Base-by-base conservation (phyloP, 2,888 invertebrate genomes). In the Panzeria rudis region DNA sequence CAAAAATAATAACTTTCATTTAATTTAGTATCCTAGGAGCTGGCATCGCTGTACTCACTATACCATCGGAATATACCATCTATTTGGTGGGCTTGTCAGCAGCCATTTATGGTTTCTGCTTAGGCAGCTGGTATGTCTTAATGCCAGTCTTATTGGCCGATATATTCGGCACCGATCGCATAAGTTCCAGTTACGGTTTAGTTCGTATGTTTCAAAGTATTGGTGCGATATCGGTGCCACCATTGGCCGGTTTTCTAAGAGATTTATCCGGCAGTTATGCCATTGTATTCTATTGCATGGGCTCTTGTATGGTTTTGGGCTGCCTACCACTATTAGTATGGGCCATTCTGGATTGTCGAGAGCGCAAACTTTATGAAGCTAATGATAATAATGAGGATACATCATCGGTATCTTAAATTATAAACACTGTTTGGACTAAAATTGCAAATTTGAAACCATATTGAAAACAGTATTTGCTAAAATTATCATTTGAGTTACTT, bases 131-230 rank as follows among this genome's bases (percentile, higher is more conserved):
- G 96, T 96, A 96, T 91, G 94, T 96, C 3, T 90, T 96, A 75
- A 95, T 96, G 80, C 96, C 96, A 0, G 95, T 96, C 1, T 92
- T 96, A 17, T 93, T 96, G 52, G 96, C 96, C 0, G 95, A 96
- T 89, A 94, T 96, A 17, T 96, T 96, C 89, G 96, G 96, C 2
- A 95, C 95, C 0, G 95, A 95, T 56, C 94, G 95, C 77, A 95
- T 96, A 87, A 95, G 96, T 15, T 95, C 96, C 5, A 95, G 95
- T 7, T 96, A 96, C 89, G 96, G 96, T 0, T 93, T 96, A 44
- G 95, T 96, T 23, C 92, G 96, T 17, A 95, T 96, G 95, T 96
- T 96, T 90, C 96, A 96, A 93, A 96, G 96, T 86, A 92, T 96
- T 25, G 95, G 95, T 0, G 96, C 95, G 0, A 95, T 96, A 32